A percentile compares a stretch with the other conserved stretches of the same genome.
Evolutionary conservation across 2,797 vertebrate genomes (phyloP).

Genomic region (Ambastaia sidthimunki): DNA sequence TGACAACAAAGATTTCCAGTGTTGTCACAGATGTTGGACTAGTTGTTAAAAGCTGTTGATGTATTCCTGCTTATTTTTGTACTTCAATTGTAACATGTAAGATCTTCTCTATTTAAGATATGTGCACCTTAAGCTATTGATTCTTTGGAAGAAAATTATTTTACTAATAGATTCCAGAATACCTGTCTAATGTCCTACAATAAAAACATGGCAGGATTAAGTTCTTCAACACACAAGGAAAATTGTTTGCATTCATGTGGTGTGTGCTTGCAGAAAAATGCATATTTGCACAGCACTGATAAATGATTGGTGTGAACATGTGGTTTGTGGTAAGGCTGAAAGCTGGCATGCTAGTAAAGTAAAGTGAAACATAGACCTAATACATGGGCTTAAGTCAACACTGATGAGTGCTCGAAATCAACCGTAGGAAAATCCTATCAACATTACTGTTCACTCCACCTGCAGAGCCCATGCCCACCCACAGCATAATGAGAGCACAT

Average conservation of each 20-base stretch:
- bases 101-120: too few relatives aligned
- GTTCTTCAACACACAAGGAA: neutral
- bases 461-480: constrained; percentile 72
- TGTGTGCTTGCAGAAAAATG: constrained; percentile 30
- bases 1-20: too few relatives aligned
- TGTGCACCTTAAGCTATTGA: neutral
- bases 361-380: constrained; percentile 68
- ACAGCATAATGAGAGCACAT: constrained; percentile 61
- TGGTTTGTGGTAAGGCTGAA: constrained; percentile 51
- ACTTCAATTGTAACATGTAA: too few relatives aligned
- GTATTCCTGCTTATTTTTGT: too few relatives aligned
- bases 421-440: constrained; percentile 65
- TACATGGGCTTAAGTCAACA: constrained; percentile 67
- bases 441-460: constrained; percentile 46
- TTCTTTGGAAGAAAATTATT: neutral
- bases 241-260: constrained; percentile 16
- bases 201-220: neutral
- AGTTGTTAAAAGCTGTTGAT: too few relatives aligned
- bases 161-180: neutral
- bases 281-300: constrained; percentile 60
- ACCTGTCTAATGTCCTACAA: neutral
- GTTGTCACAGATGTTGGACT: too few relatives aligned
- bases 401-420: constrained; percentile 73
- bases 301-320: constrained; percentile 58
- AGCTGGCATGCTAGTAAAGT: constrained; percentile 64